Percentiles rank a stretch among this genome's conserved stretches.
These are phyloP conservation scores for Oophaga pumilio DNA, from an alignment of 2,113 vertebrate species.

Conservation along the genomic window DNA sequence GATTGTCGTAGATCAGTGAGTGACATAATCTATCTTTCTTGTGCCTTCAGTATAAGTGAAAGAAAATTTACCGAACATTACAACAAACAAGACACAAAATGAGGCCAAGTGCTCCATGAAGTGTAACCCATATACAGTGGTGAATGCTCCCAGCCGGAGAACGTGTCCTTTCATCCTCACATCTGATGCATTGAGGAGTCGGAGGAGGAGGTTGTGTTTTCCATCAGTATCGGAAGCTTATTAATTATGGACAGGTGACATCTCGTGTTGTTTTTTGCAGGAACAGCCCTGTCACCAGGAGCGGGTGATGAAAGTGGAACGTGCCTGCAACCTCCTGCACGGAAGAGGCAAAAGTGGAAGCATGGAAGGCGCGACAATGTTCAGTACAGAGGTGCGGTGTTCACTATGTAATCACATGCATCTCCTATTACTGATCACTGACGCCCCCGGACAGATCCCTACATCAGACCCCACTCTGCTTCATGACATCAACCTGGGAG, in stretches of 20 bases:
- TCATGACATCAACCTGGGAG: background rate
- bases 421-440: background rate
- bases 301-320: background rate
- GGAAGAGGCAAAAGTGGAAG: background rate
- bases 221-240: constrained; percentile 9
- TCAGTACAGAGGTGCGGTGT: constrained; percentile 5
- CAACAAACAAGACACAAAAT: background rate
- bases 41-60: background rate
- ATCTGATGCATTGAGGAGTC: background rate
- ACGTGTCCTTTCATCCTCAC: background rate
- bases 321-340: background rate
- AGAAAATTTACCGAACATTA: background rate
- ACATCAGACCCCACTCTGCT: background rate
- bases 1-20: background rate
- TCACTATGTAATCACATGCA: background rate
- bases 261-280: background rate
- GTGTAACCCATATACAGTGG: background rate
- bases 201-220: constrained; percentile 15
- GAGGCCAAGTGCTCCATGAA: background rate
- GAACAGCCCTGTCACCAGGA: background rate
- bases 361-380: background rate
- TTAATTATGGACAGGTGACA: constrained; percentile 37
- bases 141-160: constrained; percentile 1
- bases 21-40: background rate
- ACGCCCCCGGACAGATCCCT: background rate